Evolutionary conservation across 2,797 vertebrate genomes (phyloP).

Genomic region (Diceros bicornis): DNA sequence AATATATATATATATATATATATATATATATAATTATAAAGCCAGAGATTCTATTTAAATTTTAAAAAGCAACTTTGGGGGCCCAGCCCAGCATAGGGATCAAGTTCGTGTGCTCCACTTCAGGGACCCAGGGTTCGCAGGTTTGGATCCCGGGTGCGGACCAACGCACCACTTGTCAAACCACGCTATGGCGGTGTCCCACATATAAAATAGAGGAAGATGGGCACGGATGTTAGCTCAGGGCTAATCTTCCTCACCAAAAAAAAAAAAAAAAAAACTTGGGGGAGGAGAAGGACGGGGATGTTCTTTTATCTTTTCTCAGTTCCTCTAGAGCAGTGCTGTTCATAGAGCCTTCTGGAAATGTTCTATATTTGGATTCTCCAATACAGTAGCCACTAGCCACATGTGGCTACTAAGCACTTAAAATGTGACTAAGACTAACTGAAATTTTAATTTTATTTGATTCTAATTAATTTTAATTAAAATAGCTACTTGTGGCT

Average conservation of each 20-base stretch:
- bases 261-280: background rate
- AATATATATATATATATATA: too few relatives aligned
- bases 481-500: background rate
- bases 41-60: background rate
- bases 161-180: too few relatives aligned
- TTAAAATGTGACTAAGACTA: background rate
- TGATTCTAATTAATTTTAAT: slow-evolving; percentile 30
- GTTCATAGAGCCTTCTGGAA: background rate
- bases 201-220: too few relatives aligned
- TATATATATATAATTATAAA: background rate
- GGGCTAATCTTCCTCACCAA: too few relatives aligned
- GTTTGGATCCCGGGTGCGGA: too few relatives aligned
- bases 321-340: background rate
- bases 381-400: background rate
- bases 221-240: too few relatives aligned
- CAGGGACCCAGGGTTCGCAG: too few relatives aligned
- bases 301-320: background rate
- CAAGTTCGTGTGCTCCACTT: too few relatives aligned
- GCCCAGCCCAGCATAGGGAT: too few relatives aligned
- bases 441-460: background rate
- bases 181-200: too few relatives aligned
- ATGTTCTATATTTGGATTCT: background rate
- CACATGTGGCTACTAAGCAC: background rate
- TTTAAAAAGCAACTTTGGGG: background rate
- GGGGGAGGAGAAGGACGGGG: background rate